Evolutionary conservation across 1,140 invertebrate species (phyloP).

Genomic region (Trichogramma pretiosum): DNA sequence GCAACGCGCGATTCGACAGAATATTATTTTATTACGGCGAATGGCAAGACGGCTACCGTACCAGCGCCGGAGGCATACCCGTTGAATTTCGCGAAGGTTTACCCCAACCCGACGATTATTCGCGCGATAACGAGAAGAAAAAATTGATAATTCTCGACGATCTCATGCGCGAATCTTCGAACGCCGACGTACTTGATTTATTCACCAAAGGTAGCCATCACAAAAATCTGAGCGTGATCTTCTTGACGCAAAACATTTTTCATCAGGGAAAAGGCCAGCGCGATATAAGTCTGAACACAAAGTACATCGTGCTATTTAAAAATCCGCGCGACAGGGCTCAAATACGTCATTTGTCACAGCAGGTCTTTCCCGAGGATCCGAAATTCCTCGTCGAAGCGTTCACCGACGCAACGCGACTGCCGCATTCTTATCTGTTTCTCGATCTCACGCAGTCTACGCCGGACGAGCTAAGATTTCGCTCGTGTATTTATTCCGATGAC

Average conservation of each 20-base stretch:
- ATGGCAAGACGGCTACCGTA: background rate
- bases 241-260: constrained; percentile 1
- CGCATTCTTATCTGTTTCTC: constrained; percentile 33
- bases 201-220: background rate
- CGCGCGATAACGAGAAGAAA: background rate
- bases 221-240: background rate
- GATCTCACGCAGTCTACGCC: constrained; percentile 30
- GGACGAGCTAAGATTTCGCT: constrained; percentile 26
- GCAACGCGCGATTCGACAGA: background rate
- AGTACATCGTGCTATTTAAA: background rate
- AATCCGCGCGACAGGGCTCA: background rate
- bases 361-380: background rate
- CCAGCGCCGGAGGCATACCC: background rate
- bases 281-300: background rate
- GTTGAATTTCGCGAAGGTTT: background rate
- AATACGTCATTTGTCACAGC: background rate
- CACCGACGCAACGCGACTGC: constrained; percentile 29
- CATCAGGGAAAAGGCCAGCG: background rate
- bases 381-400: too few species aligned
- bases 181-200: background rate
- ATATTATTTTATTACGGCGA: background rate
- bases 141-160: background rate
- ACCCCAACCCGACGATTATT: background rate
- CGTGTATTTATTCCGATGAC: constrained; percentile 19
- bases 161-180: background rate